Evolutionary conservation across 2,888 invertebrate genomes (phyloP), one percentile per base, ranked within the genome.

Genomic region (Volucella zonaria): DNA sequence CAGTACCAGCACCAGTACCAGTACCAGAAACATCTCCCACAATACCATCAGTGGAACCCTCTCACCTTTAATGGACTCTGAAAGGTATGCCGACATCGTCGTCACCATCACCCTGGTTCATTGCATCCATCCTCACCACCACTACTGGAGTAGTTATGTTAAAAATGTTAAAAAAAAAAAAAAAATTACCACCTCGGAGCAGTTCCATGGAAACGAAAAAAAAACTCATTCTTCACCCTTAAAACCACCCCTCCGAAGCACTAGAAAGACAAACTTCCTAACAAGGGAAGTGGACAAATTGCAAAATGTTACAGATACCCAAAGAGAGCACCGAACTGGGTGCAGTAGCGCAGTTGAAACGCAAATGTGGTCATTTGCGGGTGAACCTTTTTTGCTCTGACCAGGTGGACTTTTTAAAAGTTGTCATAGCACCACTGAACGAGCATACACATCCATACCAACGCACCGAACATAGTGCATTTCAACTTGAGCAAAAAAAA

Each of bases 281-380:
- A 81, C 71, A 68, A 68, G 76, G 68, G 67, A 85, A 81, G 81
- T 68, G 73, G 81, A 85, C 85, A 85, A 81, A 85, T 85, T 85
- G 85, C 81, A 77, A 85, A 85, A 77, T 77, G 71, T 73, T 77
- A 73, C 76, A 81, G 76, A 81, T 76, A 85, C 67, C 76, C 43
- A 80, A 68, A 54, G 31, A 70, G 51, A 70, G 74, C 45, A 58
- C 40, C 67, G 67, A 77, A 52, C 73, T 47, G 73, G 71, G 54
- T 59, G 56, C 67, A 71, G 73, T 73, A 67, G 49, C 54, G 51
- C 67, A 71, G 73, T 73, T 73, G 76, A 68, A 81, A 85, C 85
- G 81, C 81, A 85, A 85, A 81, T 85, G 80, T 81, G 71, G 85
- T 81, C 81, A 76, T 85, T 85, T 85, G 76, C 18, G 73, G 81